phyloP scores from a whole-genome alignment of 2,113 vertebrate species.

The Dicrurus megarhynchus region DNA sequence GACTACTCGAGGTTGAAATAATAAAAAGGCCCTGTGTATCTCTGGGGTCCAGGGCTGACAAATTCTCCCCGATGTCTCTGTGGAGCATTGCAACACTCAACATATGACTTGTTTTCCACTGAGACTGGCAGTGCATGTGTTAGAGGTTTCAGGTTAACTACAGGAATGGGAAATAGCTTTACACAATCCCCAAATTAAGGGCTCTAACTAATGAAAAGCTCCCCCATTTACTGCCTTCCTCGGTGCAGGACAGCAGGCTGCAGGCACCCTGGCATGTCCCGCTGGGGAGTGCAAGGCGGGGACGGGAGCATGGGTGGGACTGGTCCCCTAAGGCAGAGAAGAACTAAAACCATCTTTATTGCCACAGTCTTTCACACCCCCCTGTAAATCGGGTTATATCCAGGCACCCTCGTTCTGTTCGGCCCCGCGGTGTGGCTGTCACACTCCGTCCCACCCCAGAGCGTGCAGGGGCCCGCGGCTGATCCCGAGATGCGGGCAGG shows the following conservation, averaged over 20 bases:
- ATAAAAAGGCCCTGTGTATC: background rate
- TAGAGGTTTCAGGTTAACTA: background rate
- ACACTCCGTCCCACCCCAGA: accelerated
- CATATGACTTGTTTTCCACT: background rate
- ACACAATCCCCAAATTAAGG: background rate
- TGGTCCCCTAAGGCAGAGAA: background rate
- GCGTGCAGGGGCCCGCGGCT: accelerated
- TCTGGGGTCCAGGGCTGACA: background rate
- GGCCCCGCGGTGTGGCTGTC: accelerated
- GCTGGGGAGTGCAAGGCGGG: background rate
- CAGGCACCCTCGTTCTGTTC: accelerated
- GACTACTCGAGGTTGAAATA: background rate
- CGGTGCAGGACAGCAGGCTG: background rate
- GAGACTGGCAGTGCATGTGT: background rate
- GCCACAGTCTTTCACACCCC: accelerated
- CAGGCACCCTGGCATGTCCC: accelerated
- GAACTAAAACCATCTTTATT: background rate
- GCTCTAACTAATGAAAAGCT: background rate
- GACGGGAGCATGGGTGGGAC: background rate
- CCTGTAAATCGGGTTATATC: background rate
- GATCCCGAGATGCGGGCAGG: background rate
- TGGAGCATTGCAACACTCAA: background rate
- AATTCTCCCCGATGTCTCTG: background rate
- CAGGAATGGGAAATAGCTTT: background rate
- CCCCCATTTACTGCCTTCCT: background rate